These are phyloP conservation scores for Sthenelais limicola DNA, from an alignment of 2,888 invertebrate species.

Conservation along the genomic window DNA sequence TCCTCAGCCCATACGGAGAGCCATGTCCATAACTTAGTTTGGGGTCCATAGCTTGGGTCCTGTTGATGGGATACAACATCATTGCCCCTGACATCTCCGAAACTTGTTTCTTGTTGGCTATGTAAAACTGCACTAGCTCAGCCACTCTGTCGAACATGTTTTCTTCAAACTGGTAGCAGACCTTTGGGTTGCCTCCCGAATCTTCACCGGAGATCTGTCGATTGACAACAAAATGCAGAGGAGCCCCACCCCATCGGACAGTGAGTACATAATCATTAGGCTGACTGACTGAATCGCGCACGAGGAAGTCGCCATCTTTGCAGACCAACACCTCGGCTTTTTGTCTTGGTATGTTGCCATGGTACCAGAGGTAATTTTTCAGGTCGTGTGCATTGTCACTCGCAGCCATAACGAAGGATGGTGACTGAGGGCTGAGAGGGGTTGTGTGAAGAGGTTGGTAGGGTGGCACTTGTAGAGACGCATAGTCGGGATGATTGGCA, in stretches of 20 bases:
- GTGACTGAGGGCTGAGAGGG: neutral
- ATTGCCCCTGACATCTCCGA: constrained; percentile 90
- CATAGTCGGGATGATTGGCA: constrained; percentile 43
- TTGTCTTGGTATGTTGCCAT: constrained; percentile 48
- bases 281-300: constrained; percentile 92
- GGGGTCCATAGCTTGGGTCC: constrained; percentile 33
- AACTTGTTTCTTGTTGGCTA: constrained; percentile 90
- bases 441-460: constrained; percentile 10
- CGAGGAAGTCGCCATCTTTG: constrained; percentile 86
- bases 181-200: constrained; percentile 66
- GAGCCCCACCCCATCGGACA: constrained; percentile 84
- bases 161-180: constrained; percentile 95
- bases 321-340: constrained; percentile 45
- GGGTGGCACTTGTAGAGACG: constrained; percentile 34
- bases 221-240: constrained; percentile 94
- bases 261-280: constrained; percentile 96
- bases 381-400: constrained; percentile 40
- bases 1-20: constrained; percentile 8
- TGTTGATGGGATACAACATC: constrained; percentile 74
- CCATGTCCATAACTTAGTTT: neutral
- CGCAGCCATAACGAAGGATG: neutral
- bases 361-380: constrained; percentile 47
- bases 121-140: constrained; percentile 93
- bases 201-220: constrained; percentile 65
- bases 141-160: constrained; percentile 94